Evolutionary conservation across 2,113 vertebrate genomes (phyloP).

Genomic region (Heterocephalus glaber): DNA sequence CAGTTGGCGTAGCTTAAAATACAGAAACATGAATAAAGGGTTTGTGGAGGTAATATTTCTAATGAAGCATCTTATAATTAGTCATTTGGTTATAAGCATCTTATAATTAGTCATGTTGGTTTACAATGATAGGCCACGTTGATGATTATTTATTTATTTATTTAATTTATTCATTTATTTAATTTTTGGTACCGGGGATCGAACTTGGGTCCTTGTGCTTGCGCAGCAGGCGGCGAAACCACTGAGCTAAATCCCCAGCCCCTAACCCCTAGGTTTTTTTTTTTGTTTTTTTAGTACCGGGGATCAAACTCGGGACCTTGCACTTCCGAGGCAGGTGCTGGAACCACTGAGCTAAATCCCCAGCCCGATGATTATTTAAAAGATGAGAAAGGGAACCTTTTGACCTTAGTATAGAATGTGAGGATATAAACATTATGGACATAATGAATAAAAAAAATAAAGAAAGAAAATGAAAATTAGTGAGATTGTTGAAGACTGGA

Average conservation of each 20-base stretch:
- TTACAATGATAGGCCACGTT: not conserved
- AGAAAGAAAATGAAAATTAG: not conserved
- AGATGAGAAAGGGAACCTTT: not conserved
- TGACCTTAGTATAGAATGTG: not conserved
- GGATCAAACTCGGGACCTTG: too few relatives aligned
- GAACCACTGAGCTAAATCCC: too few relatives aligned
- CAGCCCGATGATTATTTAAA: conserved; percentile 14
- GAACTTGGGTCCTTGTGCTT: too few relatives aligned
- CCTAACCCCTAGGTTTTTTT: too few relatives aligned
- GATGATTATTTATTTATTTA: conserved; percentile 20
- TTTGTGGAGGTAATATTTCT: conserved; percentile 10
- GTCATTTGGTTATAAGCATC: not conserved
- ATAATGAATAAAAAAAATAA: not conserved
- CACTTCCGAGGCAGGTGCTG: too few relatives aligned
- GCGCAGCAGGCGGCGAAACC: too few relatives aligned
- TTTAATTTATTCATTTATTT: too few relatives aligned
- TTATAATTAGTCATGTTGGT: not conserved
- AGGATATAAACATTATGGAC: not conserved
- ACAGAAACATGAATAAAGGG: not conserved
- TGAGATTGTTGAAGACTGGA: not conserved
- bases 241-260: too few relatives aligned
- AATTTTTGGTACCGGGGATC: too few relatives aligned
- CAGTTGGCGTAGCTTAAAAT: not conserved
- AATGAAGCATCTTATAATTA: not conserved
- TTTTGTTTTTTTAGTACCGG: too few relatives aligned